phyloP scores from a whole-genome alignment of 37 sponge, comb jelly and placozoan genomes.

The Spongilla lacustris region DNA sequence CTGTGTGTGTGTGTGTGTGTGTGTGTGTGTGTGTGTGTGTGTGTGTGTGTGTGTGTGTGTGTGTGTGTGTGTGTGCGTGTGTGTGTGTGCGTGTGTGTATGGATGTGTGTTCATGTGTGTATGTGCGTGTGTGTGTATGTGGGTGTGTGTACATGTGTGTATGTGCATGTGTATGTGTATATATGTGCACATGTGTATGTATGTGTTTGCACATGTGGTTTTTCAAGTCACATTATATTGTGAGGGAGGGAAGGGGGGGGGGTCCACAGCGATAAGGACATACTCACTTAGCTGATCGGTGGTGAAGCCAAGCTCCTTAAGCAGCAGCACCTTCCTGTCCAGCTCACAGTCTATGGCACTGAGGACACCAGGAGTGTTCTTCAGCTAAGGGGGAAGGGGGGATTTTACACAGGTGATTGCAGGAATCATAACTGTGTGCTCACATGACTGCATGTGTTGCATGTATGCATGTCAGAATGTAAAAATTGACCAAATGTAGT shows the following conservation, averaged over 20 bases:
- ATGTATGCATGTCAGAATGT: too few species aligned
- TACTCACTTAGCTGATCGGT: too few species aligned
- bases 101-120: not conserved
- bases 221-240: not conserved
- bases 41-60: not conserved
- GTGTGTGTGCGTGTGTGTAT: not conserved
- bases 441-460: too few species aligned
- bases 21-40: not conserved
- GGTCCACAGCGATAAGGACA: not conserved
- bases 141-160: too few species aligned
- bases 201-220: not conserved
- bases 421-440: too few species aligned
- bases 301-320: not conserved
- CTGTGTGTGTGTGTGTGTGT: not conserved
- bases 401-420: too few species aligned
- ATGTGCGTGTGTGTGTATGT: not conserved
- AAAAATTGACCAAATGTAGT: too few species aligned
- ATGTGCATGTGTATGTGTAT: too few species aligned
- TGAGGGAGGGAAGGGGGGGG: too few species aligned
- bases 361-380: not conserved
- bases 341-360: not conserved
- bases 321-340: not conserved
- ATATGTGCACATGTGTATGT: too few species aligned
- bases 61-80: not conserved
- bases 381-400: not conserved